Evolutionary conservation across 2,888 invertebrate genomes (phyloP).

Genomic region (Melipona beecheii): DNA sequence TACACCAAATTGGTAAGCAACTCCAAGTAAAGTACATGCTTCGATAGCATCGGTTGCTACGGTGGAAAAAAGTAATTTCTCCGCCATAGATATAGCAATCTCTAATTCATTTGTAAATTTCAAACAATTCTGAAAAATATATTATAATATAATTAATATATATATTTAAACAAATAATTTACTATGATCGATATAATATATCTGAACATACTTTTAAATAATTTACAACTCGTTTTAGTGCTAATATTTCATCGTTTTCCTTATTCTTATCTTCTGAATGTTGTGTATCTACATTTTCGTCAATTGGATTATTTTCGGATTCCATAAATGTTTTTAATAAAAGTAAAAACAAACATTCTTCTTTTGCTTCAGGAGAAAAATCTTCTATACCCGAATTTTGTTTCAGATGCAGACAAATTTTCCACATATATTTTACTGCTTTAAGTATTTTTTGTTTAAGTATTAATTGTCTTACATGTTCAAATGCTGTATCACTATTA

Average conservation of each 20-base stretch:
- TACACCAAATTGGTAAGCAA: conserved; percentile 92
- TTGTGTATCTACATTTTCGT: background rate
- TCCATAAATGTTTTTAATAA: conserved; percentile 79
- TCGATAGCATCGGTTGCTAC: conserved; percentile 93
- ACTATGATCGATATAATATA: conserved; percentile 1
- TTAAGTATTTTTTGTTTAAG: conserved; percentile 74
- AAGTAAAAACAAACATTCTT: conserved; percentile 74
- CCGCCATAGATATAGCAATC: conserved; percentile 87
- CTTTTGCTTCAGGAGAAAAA: conserved; percentile 66
- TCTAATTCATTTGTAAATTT: conserved; percentile 85
- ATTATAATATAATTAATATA: background rate
- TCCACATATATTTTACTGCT: conserved; percentile 73
- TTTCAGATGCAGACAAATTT: conserved; percentile 61
- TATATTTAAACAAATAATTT: background rate
- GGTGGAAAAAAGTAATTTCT: conserved; percentile 90
- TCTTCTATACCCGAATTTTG: conserved; percentile 63
- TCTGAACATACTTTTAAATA: conserved; percentile 88
- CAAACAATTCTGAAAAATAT: conserved; percentile 84
- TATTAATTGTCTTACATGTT: conserved; percentile 78
- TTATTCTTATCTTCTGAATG: conserved; percentile 79
- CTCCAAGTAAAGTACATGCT: conserved; percentile 94
- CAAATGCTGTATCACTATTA: conserved; percentile 74
- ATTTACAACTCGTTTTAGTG: conserved; percentile 88
- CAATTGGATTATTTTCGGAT: conserved; percentile 73
- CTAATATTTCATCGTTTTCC: conserved; percentile 85